A percentile compares a stretch with the other conserved stretches of the same genome.
Conservation (phyloP, 2,797 vertebrate species). For the Microctenopoma lineatum region DNA sequence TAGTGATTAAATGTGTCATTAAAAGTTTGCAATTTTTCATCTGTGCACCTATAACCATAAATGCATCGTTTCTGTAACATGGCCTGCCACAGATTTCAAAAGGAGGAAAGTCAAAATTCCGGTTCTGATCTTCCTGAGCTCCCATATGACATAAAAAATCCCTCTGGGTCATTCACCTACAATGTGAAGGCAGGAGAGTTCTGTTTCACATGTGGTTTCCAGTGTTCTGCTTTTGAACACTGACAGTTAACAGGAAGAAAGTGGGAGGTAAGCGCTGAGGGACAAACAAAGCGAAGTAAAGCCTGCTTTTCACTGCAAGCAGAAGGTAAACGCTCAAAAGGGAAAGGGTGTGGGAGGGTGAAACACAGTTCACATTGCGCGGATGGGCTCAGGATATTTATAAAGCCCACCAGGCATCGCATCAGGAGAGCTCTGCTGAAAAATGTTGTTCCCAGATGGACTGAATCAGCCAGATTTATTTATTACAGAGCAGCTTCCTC, state of each 20-base stretch:
- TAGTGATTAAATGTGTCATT: too few relatives aligned
- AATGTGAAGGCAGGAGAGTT: constrained; percentile 64
- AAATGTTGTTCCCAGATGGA: constrained; percentile 81
- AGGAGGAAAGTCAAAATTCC: constrained; percentile 29
- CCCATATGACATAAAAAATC: constrained; percentile 50
- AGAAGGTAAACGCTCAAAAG: constrained; percentile 80
- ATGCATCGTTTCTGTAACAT: not conserved
- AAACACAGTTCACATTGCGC: constrained; percentile 80
- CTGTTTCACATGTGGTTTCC: constrained; percentile 82
- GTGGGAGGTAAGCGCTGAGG: constrained; percentile 77
- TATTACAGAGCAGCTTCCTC: constrained; percentile 73
- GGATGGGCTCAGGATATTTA: constrained; percentile 79
- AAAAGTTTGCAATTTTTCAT: too few relatives aligned
- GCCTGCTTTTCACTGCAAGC: constrained; percentile 79
- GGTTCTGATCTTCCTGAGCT: constrained; percentile 40
- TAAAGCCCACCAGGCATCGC: constrained; percentile 82
- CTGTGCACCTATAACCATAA: too few relatives aligned
- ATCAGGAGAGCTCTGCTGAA: constrained; percentile 75
- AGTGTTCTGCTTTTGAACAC: constrained; percentile 78
- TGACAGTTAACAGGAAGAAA: constrained; percentile 79
- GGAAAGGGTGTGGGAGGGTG: constrained; percentile 81
- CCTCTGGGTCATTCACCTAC: constrained; percentile 67
- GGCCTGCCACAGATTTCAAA: constrained; percentile 7
- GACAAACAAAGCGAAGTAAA: constrained; percentile 83
- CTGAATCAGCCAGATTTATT: constrained; percentile 77